Evolutionary conservation across 2,797 vertebrate genomes (phyloP).

Genomic region (Pempheris klunzingeri): DNA sequence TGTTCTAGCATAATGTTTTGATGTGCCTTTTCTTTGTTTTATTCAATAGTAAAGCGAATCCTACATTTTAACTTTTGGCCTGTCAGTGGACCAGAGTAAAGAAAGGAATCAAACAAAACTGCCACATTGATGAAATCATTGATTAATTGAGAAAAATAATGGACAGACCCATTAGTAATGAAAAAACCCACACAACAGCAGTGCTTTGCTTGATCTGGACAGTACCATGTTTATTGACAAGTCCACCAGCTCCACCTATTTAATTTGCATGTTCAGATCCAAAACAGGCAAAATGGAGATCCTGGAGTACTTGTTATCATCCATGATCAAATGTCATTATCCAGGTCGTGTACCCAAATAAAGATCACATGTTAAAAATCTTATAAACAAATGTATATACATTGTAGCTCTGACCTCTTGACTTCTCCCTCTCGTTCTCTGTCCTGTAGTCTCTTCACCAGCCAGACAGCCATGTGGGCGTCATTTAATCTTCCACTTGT

Average conservation of each 20-base stretch:
- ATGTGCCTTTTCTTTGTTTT: too few relatives aligned
- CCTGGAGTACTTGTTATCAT: neutral
- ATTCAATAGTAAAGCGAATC: too few relatives aligned
- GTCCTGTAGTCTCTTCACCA: constrained; percentile 35
- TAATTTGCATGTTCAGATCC: neutral
- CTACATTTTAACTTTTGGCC: too few relatives aligned
- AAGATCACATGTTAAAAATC: neutral
- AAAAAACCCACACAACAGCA: neutral
- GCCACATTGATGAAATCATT: neutral
- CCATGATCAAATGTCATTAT: neutral
- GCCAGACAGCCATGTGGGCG: constrained; percentile 66
- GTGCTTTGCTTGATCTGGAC: neutral
- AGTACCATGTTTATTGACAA: too few relatives aligned
- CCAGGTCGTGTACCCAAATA: neutral
- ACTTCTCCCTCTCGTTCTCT: constrained; percentile 13
- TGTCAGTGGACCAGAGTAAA: too few relatives aligned
- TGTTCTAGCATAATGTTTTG: too few relatives aligned
- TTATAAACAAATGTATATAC: neutral
- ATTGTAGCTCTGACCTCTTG: constrained; percentile 22
- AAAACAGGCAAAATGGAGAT: neutral
- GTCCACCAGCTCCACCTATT: neutral
- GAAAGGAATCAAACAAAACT: too few relatives aligned
- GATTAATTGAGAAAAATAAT: neutral
- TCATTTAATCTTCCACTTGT: constrained; percentile 74
- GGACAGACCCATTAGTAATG: neutral